Evolutionary conservation across 2,797 vertebrate species (phyloP).

Genomic region (Psittacula derbiana): DNA sequence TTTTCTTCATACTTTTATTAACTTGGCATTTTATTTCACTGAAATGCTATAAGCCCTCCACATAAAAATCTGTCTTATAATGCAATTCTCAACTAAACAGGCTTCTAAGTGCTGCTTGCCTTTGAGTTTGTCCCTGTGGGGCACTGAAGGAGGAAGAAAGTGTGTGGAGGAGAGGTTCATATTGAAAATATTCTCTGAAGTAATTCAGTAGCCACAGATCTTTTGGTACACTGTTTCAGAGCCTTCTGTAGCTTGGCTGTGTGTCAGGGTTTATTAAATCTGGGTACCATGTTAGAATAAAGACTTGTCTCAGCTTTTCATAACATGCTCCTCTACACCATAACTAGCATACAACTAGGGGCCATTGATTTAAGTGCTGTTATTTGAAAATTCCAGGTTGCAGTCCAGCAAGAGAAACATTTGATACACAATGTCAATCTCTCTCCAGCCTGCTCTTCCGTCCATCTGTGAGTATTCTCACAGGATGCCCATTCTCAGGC

Average conservation of each 20-base stretch:
- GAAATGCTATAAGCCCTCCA: background rate
- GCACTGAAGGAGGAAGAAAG: background rate
- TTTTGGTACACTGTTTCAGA: background rate
- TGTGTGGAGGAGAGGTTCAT: background rate
- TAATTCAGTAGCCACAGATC: background rate
- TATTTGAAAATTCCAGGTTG: background rate
- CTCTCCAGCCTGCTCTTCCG: background rate
- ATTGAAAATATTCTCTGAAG: background rate
- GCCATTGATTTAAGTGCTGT: background rate
- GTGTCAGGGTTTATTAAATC: background rate
- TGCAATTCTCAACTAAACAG: background rate
- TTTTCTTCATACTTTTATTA: constrained; percentile 12
- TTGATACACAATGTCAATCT: background rate
- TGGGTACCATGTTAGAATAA: background rate
- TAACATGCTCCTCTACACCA: background rate
- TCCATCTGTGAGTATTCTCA: background rate
- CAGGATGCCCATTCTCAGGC: background rate
- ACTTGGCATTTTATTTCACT: constrained; percentile 6
- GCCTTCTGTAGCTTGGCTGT: background rate
- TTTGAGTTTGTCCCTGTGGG: background rate
- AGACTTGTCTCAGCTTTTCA: background rate
- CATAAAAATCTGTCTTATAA: background rate
- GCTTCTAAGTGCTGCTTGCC: background rate
- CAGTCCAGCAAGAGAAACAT: background rate
- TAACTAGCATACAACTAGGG: background rate